Percentiles rank a stretch among this genome's conserved stretches.
Conservation (phyloP, 1,140 invertebrate species). For the Bombus vancouverensis region DNA sequence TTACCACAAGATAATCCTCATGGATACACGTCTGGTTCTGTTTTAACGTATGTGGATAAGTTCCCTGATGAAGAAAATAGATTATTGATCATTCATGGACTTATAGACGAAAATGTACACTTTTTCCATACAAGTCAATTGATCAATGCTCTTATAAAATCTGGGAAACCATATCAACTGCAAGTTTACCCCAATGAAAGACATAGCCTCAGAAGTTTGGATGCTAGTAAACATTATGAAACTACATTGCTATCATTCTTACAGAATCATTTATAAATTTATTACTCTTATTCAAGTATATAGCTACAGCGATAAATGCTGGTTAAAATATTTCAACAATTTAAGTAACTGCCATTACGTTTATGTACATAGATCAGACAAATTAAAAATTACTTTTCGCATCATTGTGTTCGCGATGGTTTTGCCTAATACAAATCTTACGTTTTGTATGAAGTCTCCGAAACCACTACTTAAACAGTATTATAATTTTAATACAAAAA, state of each 20-base stretch:
- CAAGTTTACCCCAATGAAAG: slow-evolving; percentile 98
- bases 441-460: slow-evolving; percentile 7
- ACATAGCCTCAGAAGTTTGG: slow-evolving; percentile 95
- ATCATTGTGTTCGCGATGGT: slow-evolving; percentile 29
- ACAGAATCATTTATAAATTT: slow-evolving; percentile 87
- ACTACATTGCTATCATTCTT: slow-evolving; percentile 95
- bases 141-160: slow-evolving; percentile 93
- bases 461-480: slow-evolving; percentile 39
- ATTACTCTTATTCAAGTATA: slow-evolving; percentile 24
- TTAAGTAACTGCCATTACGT: slow-evolving; percentile 73
- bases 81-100: slow-evolving; percentile 97
- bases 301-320: slow-evolving; percentile 25
- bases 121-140: slow-evolving; percentile 97
- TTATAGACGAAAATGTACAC: slow-evolving; percentile 99
- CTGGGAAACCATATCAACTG: slow-evolving; percentile 95
- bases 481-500: slow-evolving; percentile 47
- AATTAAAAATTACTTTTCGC: slow-evolving; percentile 33
- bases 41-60: slow-evolving; percentile 90
- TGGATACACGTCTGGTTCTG: slow-evolving; percentile 90
- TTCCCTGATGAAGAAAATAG: slow-evolving; percentile 97
- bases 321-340: slow-evolving; percentile 49
- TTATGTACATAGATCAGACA: slow-evolving; percentile 67
- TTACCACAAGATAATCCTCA: slow-evolving; percentile 90
- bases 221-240: slow-evolving; percentile 98
- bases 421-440: slow-evolving; percentile 9